Base-by-base conservation (phyloP, 1,140 invertebrate species). In the Aphis craccivora region DNA sequence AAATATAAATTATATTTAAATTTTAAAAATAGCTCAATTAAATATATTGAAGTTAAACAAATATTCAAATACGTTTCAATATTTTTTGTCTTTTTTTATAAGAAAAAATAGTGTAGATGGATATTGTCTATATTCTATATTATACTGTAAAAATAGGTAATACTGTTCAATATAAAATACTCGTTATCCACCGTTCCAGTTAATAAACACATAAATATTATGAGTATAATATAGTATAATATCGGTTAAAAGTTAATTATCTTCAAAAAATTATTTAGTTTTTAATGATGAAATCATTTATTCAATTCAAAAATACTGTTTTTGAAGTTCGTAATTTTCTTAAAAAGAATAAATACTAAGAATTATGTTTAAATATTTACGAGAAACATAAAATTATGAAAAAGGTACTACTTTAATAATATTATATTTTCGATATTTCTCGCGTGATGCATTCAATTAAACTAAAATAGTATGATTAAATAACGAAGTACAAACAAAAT, bases 401-500 rank as follows among this genome's bases (percentile, higher is more conserved):
- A 76, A 76, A 76, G 45, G 48, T 51, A 89, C 51, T 25, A 25
- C 51, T 37, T 37, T 35, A 51, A 51, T 51, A 51, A 23, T 45
- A 86, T 37, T 89, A 48, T 89, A 37, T 37, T 89, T 11, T 55
- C n/a, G 87, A 89, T 89, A 60, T 60, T 60, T 60, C 23, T 90
- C 22, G 88, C 88, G 88, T 90, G 88, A 60, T 90, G 40, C 1
- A 30, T 40, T 40, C 22, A 90, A 90, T 90, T 43, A 90, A 90
- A 90, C 37, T 37, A 43, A 60, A 22, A 43, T 40, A 40, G 18
- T 43, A 90, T 90, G 88, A 60, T 90, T 90, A 90, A 60, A 43
- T 67, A 90, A 90, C 53, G 37, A 67, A 90, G 43, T 67, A 90
- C 55, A 90, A 90, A 90, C 89, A 90, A n/a, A 67, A 90, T 35